Percentiles rank a stretch among this genome's conserved stretches.
These are phyloP conservation scores for Xiphydria camelus DNA, from an alignment of 2,888 invertebrate species.

Conservation along the genomic window DNA sequence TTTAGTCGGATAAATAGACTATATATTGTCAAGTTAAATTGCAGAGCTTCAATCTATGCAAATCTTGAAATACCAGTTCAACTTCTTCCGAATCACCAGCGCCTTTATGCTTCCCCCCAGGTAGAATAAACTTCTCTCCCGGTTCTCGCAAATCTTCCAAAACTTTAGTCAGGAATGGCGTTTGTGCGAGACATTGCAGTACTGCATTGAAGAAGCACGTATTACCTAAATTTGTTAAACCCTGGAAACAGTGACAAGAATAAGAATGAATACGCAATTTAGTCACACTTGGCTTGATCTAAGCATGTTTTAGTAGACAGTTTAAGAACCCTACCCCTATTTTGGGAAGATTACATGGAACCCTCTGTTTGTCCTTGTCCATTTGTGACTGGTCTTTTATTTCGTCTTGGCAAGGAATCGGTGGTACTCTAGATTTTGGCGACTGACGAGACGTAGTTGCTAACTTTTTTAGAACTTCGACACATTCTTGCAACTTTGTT, in stretches of 20 bases:
- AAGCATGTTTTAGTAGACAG: constrained; percentile 1
- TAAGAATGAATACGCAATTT: no score
- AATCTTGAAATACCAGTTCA: constrained; percentile 55
- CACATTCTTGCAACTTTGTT: constrained; percentile 73
- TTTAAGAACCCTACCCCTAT: constrained; percentile 33
- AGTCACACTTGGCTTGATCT: no score
- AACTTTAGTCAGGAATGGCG: constrained; percentile 74
- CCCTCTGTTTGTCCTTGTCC: constrained; percentile 26
- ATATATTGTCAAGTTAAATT: not conserved
- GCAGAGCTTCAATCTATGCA: not conserved
- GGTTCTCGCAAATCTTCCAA: constrained; percentile 70
- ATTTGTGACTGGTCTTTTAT: no score
- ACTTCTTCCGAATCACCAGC: constrained; percentile 59
- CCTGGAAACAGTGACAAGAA: constrained; percentile 62
- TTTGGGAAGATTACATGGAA: constrained; percentile 34
- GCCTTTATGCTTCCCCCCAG: constrained; percentile 70
- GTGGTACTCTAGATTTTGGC: constrained; percentile 21
- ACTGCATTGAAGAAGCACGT: constrained; percentile 98
- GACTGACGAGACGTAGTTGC: constrained; percentile 40
- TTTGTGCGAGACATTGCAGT: constrained; percentile 88
- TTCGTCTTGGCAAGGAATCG: constrained; percentile 17
- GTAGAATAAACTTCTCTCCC: constrained; percentile 72
- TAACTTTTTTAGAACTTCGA: constrained; percentile 73
- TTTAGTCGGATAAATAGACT: constrained; percentile 2
- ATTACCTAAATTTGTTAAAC: constrained; percentile 89